Percentiles rank a stretch among this genome's conserved stretches.
Evolutionary conservation across 2,113 vertebrate species (phyloP).

Genomic region (Catharus minimus): DNA sequence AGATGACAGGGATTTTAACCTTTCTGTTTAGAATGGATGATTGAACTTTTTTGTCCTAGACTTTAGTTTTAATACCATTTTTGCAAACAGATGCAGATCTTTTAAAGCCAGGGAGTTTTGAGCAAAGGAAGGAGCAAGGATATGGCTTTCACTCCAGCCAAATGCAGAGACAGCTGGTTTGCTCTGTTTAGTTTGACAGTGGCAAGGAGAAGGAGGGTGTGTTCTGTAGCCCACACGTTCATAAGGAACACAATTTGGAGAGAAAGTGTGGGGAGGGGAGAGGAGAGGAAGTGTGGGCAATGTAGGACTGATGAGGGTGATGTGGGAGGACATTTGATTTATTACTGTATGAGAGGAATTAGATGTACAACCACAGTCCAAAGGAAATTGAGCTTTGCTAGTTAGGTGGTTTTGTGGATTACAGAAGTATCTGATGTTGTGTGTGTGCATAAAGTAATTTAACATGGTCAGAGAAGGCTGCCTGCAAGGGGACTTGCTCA

Average conservation of each 20-base stretch:
- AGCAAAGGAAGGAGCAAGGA: background rate
- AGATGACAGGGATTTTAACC: background rate
- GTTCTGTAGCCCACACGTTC: background rate
- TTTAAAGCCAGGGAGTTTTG: background rate
- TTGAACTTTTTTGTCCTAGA: background rate
- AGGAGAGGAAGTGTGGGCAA: background rate
- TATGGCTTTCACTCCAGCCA: background rate
- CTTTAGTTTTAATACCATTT: background rate
- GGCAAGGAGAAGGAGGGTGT: background rate
- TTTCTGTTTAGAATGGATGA: background rate
- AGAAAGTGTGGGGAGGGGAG: background rate
- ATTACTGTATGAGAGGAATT: background rate
- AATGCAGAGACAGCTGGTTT: background rate
- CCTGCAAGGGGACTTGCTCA: background rate
- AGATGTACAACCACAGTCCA: background rate
- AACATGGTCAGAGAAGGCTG: background rate
- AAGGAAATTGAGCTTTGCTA: background rate
- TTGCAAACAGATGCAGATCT: background rate
- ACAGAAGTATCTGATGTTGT: background rate
- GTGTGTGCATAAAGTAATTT: background rate
- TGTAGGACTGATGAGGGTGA: background rate
- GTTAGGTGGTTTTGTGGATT: background rate
- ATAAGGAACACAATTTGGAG: background rate
- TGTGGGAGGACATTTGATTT: slow-evolving; percentile 9
- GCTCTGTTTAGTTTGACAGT: background rate